Percentiles rank a stretch among this genome's conserved stretches.
Evolutionary conservation across 2,888 invertebrate species (phyloP).

Genomic region (Caenorhabditis virilis): DNA sequence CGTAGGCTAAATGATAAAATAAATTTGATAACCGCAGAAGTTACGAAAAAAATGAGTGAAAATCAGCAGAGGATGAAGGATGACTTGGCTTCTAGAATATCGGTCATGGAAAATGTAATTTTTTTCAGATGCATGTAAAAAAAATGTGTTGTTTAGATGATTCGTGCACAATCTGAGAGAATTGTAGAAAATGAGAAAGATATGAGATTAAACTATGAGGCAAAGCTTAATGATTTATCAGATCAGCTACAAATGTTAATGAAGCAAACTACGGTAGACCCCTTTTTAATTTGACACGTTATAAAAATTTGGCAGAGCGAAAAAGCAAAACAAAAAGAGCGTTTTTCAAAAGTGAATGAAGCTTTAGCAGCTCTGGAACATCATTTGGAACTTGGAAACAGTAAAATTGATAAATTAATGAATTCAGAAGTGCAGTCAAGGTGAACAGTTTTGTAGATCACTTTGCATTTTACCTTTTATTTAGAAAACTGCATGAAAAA

Average conservation of each 20-base stretch:
- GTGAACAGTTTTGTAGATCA: slow-evolving; percentile 1
- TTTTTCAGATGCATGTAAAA: neutral
- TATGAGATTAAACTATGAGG: slow-evolving; percentile 43
- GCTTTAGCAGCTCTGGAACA: slow-evolving; percentile 64
- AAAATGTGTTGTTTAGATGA: slow-evolving; percentile 36
- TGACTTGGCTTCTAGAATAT: slow-evolving; percentile 46
- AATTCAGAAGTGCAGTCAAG: slow-evolving; percentile 48
- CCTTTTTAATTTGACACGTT: neutral
- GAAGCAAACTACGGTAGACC: slow-evolving; percentile 34
- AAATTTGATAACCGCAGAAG: slow-evolving; percentile 59
- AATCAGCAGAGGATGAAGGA: slow-evolving; percentile 56
- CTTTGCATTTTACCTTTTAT: neutral
- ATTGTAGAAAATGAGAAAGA: slow-evolving; percentile 55
- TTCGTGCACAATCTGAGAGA: slow-evolving; percentile 52
- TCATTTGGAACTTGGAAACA: slow-evolving; percentile 64
- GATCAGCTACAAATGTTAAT: slow-evolving; percentile 53
- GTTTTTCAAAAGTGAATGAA: slow-evolving; percentile 65
- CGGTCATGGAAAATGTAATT: slow-evolving; percentile 43
- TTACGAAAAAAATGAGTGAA: slow-evolving; percentile 57
- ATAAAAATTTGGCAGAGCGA: slow-evolving; percentile 42
- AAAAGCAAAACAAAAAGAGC: slow-evolving; percentile 62
- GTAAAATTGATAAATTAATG: slow-evolving; percentile 63
- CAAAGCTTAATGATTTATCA: slow-evolving; percentile 34
- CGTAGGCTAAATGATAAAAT: slow-evolving; percentile 62
- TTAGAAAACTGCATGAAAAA: slow-evolving; percentile 66